Evolutionary conservation across 2,797 vertebrate genomes (phyloP), one percentile per base, ranked within the genome.

Genomic region (Macropus fuliginosus): DNA sequence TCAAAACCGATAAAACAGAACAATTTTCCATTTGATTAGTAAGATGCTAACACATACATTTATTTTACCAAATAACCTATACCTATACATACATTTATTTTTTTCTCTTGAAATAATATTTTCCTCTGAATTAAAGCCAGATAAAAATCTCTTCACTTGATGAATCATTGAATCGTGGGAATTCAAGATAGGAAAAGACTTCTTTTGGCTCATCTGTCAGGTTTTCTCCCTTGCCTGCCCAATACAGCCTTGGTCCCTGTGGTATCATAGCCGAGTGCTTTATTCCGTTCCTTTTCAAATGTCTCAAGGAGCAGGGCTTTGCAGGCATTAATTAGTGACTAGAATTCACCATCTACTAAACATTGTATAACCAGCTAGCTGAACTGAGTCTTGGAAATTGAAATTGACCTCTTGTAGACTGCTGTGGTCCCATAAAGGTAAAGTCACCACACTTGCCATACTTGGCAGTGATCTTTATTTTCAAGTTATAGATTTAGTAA

Each of bases 1-100:
- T 98, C 92, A 95, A 98, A 98, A 98, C 98, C 92, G 94, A 98
- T 98, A 97, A 98, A 98, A 98, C 96, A 96, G 98, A 98, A 98
- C 97, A 97, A 96, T 99, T 98, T 98, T 98, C 98, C 97, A 97
- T 98, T 98, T 98, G 98, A 98, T 98, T 98, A 98, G 97, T 96
- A 98, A 98, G 98, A 97, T 62, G 95, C 46, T 95, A 98, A 94
- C 91, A 92, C 97, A 97, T 98, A 96, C 9, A 0, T 98, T 96
- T 96, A 92, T 97, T 94, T 97, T 92, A 91, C 95, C 94, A 97
- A 98, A 97, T 95, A 95, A 81, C 96, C 92, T 55, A 3, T 0
- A 8, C 90, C 34, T 90, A 95, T 46, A 87, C 74, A 50, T 27
- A 87, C 11, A 87, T 10, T 24, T 40, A 81, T 18, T 50, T 96